Evolutionary conservation across 2,113 vertebrate genomes (phyloP), one percentile per base, ranked within the genome.

Genomic region (Patagioenas fasciata): DNA sequence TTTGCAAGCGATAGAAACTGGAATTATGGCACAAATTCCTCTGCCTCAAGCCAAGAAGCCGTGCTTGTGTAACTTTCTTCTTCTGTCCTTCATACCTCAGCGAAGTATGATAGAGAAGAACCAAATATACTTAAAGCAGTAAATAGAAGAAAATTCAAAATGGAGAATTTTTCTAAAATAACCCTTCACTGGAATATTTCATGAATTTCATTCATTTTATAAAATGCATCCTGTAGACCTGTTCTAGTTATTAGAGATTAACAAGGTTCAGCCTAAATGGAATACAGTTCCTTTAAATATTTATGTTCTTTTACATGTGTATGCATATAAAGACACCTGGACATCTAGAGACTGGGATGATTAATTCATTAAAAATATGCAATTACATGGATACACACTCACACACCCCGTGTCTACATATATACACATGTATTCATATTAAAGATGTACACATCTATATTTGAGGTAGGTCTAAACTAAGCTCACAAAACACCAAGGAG

Each of bases 401-500:
- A 67, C 40, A 67, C 38, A 69, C 79, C 73, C 69, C 78, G 32
- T 56, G 58, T 73, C 44, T 88, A 15, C 67, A 44, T 88, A 50
- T 67, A 47, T 5, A 67, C 10, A 58, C 17, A 13, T 11, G 32
- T 75, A 85, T 73, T 69, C 85, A 44, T 89, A 64, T 61, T 80
- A 51, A 89, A 93, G 54, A 58, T 54, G n/a, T 65, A 70, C 81
- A 66, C 36, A 38, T 94, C 70, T 85, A 36, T 93, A 85, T 80
- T 92, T 66, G 62, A 89, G 54, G 23, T 61, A 24, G 53, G 38
- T 89, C 73, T 91, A 89, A 91, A 83, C 62, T 89, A 89, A 92
- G 57, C 57, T 94, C 36, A 44, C 66, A 85, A 95, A 91, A 93
- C 67, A 54, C 36, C 71, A 54, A 31, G 5, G 11, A 24, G 10